Percentiles rank a stretch among this genome's conserved stretches.
Evolutionary conservation across 2,888 invertebrate genomes (phyloP).

Genomic region (Dichetophora obliterata): DNA sequence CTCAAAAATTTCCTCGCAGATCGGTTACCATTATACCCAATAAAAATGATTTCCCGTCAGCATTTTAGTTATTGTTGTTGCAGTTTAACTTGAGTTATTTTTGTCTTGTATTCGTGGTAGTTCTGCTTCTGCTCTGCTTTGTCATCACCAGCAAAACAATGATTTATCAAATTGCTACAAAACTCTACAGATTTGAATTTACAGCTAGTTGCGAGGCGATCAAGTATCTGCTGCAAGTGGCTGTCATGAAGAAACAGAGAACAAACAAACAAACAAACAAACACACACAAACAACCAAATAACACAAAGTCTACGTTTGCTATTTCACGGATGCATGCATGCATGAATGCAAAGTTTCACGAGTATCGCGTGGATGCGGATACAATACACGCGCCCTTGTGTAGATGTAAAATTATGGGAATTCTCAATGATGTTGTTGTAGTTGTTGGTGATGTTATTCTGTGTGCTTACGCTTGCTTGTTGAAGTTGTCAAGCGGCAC

Average conservation of each 20-base stretch:
- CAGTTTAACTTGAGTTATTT: no score
- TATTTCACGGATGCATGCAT: slow-evolving; percentile 4
- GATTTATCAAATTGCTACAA: slow-evolving; percentile 9
- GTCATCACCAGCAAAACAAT: neutral
- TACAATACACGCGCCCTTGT: neutral
- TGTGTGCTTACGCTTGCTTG: neutral
- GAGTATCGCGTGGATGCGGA: slow-evolving; percentile 1
- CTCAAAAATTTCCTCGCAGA: no score
- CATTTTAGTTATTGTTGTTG: no score
- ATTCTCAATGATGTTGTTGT: neutral
- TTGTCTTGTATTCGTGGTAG: no score
- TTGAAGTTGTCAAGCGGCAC: neutral
- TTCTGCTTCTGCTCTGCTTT: neutral
- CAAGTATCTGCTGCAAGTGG: no score
- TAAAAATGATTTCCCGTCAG: no score
- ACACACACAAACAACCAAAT: no score
- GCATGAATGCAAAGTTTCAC: neutral
- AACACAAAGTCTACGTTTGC: neutral
- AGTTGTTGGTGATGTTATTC: neutral
- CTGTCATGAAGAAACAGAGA: no score
- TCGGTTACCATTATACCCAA: no score
- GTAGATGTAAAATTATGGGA: neutral
- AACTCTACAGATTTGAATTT: neutral
- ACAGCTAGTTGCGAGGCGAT: neutral
- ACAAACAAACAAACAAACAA: no score